Percentiles rank a stretch among this genome's conserved stretches.
phyloP scores from a whole-genome alignment of 2,113 vertebrate genomes.

The Amazona vittata region DNA sequence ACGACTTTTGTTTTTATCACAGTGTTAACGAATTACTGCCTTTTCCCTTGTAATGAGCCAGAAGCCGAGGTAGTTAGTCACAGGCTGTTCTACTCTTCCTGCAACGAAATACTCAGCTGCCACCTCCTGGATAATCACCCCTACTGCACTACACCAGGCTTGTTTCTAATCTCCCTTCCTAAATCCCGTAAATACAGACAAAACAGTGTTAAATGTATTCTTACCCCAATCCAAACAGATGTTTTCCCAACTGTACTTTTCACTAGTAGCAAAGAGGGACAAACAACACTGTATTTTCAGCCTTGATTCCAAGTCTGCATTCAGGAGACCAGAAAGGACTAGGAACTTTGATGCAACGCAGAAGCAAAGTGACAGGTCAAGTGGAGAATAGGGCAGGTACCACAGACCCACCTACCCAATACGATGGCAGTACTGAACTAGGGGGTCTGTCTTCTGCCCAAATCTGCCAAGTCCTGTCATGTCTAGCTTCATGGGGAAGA shows the following conservation, averaged over 20 bases:
- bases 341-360: not conserved
- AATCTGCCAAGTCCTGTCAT: not conserved
- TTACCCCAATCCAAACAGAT: not conserved
- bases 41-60: not conserved
- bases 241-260: not conserved
- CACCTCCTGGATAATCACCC: slow-evolving; percentile 60
- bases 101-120: slow-evolving; percentile 38
- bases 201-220: not conserved
- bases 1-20: slow-evolving; percentile 10
- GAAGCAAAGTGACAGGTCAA: not conserved
- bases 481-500: not conserved
- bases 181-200: accelerated
- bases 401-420: accelerated
- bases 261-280: not conserved
- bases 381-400: not conserved
- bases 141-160: not conserved
- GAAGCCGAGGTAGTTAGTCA: not conserved
- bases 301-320: not conserved
- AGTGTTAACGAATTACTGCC: slow-evolving; percentile 22
- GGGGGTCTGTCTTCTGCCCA: not conserved
- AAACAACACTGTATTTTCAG: not conserved
- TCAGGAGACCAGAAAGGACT: not conserved
- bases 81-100: not conserved
- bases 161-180: not conserved
- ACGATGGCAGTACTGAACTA: not conserved